Evolutionary conservation across 2,113 vertebrate genomes (phyloP), one percentile per base, ranked within the genome.

Genomic region (Periophthalmus modestus): DNA sequence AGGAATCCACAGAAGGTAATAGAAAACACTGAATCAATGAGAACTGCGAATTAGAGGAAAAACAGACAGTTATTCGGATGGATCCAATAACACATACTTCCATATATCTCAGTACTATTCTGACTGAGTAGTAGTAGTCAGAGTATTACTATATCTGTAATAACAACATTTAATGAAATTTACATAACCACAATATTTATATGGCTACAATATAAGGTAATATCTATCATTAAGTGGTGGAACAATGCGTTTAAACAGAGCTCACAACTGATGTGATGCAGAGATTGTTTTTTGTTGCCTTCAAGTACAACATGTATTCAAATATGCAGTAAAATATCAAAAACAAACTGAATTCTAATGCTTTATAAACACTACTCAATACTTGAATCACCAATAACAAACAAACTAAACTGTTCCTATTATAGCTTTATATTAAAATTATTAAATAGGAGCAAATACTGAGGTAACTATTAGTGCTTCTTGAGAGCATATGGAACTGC

Each of bases 1-100:
- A 66, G 76, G 83, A 65, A 62, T 84, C 79, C 36, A 36, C 4
- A 21, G 43, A 66, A 69, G 5, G 68, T 71, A 77, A 69, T 21
- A 77, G 78, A 81, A 16, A 39, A 48, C 54, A 73, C 57, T 18
- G 52, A 54, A 62, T 59, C 15, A 62, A 36, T 24, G 59, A 78
- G 47, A 74, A 65, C 77, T 79, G 73, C 74, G 43, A 18, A 62
- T 24, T 58, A 58, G 55, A 58, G 55, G 19, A 12, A n/a, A 55
- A 55, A 21, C 19, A n/a, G 52, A n/a, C 52, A 55, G 19, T 2
- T n/a, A n/a, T n/a, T n/a, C 10, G n/a, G 14, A 15, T 48, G 52
- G 52, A 19, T n/a, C 19, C 52, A 55, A 55, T 55, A 21, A 55
- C 19, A 21, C 52, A 21, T 21, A 2, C 52, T 55, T 21, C 52